A percentile compares a stretch with the other conserved stretches of the same genome.
phyloP scores from a whole-genome alignment of 2,888 invertebrate genomes.

The Meliscaeva auricollis region DNA sequence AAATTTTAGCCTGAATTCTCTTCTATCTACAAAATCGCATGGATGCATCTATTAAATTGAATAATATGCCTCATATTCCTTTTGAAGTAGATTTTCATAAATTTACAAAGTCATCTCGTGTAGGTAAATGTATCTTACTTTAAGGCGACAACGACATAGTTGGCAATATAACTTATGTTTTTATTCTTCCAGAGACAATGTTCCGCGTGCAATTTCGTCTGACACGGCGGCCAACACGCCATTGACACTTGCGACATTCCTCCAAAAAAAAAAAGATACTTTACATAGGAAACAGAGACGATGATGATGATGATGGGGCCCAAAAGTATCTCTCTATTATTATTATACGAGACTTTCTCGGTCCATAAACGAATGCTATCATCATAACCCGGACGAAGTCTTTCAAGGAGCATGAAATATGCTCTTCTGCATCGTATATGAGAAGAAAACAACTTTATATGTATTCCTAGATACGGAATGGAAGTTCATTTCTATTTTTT shows the following conservation, averaged over 20 bases:
- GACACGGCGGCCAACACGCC: constrained; percentile 21
- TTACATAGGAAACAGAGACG: constrained; percentile 2
- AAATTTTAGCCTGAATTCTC: too few species aligned
- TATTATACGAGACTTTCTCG: constrained; percentile 5
- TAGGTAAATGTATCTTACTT: too few species aligned
- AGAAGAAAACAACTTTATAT: neutral
- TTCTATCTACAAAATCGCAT: too few species aligned
- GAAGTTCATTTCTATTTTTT: constrained; percentile 13
- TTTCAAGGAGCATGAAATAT: constrained; percentile 64
- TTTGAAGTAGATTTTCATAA: constrained; percentile 55
- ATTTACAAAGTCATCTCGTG: constrained; percentile 39
- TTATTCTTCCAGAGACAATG: constrained; percentile 24
- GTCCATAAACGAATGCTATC: constrained; percentile 61
- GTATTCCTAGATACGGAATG: neutral
- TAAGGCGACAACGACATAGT: constrained; percentile 29
- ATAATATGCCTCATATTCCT: constrained; percentile 88
- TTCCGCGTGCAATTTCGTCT: constrained; percentile 32
- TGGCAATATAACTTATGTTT: constrained; percentile 56
- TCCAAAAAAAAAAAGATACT: neutral
- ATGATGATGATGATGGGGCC: too few species aligned
- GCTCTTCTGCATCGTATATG: constrained; percentile 37
- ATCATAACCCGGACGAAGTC: constrained; percentile 55
- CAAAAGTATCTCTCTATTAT: constrained; percentile 31
- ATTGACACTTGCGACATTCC: constrained; percentile 19
- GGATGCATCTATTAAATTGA: constrained; percentile 62